Evolutionary conservation across 1,140 invertebrate species (phyloP), one percentile per base, ranked within the genome.

Genomic region (Drosophila nannoptera): DNA sequence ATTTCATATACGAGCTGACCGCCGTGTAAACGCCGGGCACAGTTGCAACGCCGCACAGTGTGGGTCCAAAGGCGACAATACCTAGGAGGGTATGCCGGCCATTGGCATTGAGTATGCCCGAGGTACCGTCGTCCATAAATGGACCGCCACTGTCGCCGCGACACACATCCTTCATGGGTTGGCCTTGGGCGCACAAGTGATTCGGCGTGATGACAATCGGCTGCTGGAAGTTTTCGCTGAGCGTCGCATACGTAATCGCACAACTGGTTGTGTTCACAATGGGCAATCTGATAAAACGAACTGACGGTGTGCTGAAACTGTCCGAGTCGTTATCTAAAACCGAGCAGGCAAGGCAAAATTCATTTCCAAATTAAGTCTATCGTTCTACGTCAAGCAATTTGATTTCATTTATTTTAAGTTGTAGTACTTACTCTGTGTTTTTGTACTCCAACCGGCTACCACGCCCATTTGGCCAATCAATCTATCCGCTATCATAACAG

Each of bases 1-100:
- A 93, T 22, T 87, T 69, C 7, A 91, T 45, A 69, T 92, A 93
- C 7, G 84, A 63, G 5, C 90, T 81, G 4, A 93, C 82, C 9
- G 89, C 88, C 8, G 91, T 93, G 69, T 93, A 93, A 5, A 93
- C 90, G 0, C 90, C 92, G 3, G 92, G 92, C 45, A 89, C 69
- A 8, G 87, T 89, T 31, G 86, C 76, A 5, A 88, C 67, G 0
- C 88, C 88, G 53, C 94, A 95, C 0, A 90, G 78, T 36, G 91
- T 91, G 1, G 92, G 90, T 0, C 94, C 94, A 75, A 92, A 94
- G 2, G 94, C 94, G 0, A 95, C 93, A 14, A 95, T 89, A 1
- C 94, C 94, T 1, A 93, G 88, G 22, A 94, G 87, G 31, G 80
- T 92, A 92, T 69, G 48, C 2, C 78, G 76, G 2, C 77, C 86